Evolutionary conservation across 2,113 vertebrate genomes (phyloP).

Genomic region (Salvelinus fontinalis): DNA sequence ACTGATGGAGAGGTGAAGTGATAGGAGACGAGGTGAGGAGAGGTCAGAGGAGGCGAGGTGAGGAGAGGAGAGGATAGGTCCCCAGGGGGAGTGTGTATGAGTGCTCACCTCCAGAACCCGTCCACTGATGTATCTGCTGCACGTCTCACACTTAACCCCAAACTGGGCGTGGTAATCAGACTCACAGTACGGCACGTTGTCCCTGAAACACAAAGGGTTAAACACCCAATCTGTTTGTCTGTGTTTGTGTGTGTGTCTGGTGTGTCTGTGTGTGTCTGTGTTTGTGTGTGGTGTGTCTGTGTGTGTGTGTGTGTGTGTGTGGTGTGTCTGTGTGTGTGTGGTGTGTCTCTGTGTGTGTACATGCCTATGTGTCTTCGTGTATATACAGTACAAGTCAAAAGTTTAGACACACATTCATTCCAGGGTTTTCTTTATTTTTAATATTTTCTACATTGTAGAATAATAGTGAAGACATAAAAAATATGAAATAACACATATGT

Average conservation of each 20-base stretch:
- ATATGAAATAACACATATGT: no score
- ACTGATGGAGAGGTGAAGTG: conserved; percentile 55
- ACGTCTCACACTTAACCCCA: conserved; percentile 96
- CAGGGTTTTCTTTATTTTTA: no score
- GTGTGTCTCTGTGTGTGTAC: conserved; percentile 45
- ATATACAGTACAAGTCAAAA: no score
- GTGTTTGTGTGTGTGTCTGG: not conserved
- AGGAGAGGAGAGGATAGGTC: conserved; percentile 53
- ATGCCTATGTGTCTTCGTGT: no score
- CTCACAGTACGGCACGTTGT: conserved; percentile 94
- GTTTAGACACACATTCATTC: no score
- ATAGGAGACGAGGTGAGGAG: conserved; percentile 21
- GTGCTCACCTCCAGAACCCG: conserved; percentile 92
- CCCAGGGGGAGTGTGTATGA: not conserved
- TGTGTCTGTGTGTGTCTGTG: conserved; percentile 20
- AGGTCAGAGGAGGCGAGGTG: conserved; percentile 51
- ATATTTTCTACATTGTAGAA: no score
- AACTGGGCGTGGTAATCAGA: conserved; percentile 96
- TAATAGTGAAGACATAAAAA: no score
- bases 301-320: not conserved
- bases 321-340: not conserved
- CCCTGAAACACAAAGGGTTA: conserved; percentile 73
- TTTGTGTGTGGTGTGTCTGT: conserved; percentile 25
- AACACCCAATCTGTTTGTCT: not conserved
- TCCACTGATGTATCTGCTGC: conserved; percentile 95